Conservation (phyloP, 2,888 invertebrate genomes). For the Ceramica pisi region DNA sequence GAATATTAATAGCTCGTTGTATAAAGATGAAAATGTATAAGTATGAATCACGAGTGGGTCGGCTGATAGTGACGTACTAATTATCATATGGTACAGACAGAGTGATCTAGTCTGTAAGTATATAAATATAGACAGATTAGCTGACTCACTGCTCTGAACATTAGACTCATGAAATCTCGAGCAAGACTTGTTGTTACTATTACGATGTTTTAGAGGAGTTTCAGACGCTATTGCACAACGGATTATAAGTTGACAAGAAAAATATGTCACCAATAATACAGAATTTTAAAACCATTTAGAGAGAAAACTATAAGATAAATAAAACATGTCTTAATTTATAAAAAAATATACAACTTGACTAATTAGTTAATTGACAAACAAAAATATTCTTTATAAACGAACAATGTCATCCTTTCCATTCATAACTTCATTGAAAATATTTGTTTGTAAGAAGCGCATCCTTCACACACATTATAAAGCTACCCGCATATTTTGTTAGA, state of each 20-base stretch:
- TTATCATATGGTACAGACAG: conserved; percentile 29
- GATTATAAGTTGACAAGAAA: background rate
- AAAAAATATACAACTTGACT: background rate
- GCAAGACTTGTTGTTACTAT: conserved; percentile 20
- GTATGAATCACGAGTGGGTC: conserved; percentile 31
- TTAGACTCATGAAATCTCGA: conserved; percentile 35
- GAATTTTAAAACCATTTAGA: too few species aligned
- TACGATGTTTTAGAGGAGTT: conserved; percentile 7
- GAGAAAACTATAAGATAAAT: too few species aligned
- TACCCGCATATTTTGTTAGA: conserved; percentile 25
- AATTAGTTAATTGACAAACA: background rate
- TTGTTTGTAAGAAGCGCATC: conserved; percentile 12
- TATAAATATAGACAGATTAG: conserved; percentile 34
- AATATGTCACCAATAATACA: background rate
- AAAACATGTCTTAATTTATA: background rate
- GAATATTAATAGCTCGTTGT: conserved; percentile 46
- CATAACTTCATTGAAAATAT: background rate
- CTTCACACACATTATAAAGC: conserved; percentile 23
- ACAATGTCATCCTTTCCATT: background rate
- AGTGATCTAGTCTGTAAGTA: conserved; percentile 29
- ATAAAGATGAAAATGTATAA: conserved; percentile 23
- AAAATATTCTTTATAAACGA: background rate
- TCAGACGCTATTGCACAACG: conserved; percentile 2
- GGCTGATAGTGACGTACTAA: conserved; percentile 33
- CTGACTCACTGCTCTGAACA: conserved; percentile 42